Percentiles rank a stretch among this genome's conserved stretches.
Evolutionary conservation across 2,797 vertebrate species (phyloP).

Genomic region (Spinus pinus): DNA sequence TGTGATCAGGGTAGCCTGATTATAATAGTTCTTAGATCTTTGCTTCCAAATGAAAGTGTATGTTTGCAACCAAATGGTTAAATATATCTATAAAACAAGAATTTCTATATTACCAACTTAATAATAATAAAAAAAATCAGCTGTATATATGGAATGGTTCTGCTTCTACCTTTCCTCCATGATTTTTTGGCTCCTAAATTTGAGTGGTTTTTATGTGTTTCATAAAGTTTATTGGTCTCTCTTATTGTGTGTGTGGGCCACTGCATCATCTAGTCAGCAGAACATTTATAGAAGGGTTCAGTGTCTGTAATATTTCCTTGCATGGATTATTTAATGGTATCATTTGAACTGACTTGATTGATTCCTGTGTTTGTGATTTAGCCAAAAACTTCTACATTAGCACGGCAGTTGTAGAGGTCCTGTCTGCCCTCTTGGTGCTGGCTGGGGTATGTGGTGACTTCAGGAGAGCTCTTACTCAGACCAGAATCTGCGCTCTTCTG

Average conservation of each 20-base stretch:
- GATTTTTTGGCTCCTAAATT: not conserved
- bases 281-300: not conserved
- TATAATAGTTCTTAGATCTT: not conserved
- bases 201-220: not conserved
- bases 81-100: not conserved
- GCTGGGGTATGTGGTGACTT: not conserved
- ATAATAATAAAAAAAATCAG: not conserved
- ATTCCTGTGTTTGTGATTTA: not conserved
- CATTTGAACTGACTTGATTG: not conserved
- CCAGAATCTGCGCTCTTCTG: not conserved
- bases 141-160: not conserved
- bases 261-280: not conserved
- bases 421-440: not conserved
- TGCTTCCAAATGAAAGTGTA: not conserved
- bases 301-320: not conserved
- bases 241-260: not conserved
- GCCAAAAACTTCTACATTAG: not conserved
- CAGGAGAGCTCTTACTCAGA: not conserved
- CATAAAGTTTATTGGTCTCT: not conserved
- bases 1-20: not conserved
- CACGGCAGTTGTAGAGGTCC: not conserved
- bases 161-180: not conserved
- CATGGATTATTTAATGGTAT: not conserved
- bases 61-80: not conserved
- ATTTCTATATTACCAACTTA: not conserved